Percentiles rank a stretch among this genome's conserved stretches.
These are phyloP conservation scores for Cataglyphis cursor DNA, from an alignment of 2,888 invertebrate species.

Conservation along the genomic window DNA sequence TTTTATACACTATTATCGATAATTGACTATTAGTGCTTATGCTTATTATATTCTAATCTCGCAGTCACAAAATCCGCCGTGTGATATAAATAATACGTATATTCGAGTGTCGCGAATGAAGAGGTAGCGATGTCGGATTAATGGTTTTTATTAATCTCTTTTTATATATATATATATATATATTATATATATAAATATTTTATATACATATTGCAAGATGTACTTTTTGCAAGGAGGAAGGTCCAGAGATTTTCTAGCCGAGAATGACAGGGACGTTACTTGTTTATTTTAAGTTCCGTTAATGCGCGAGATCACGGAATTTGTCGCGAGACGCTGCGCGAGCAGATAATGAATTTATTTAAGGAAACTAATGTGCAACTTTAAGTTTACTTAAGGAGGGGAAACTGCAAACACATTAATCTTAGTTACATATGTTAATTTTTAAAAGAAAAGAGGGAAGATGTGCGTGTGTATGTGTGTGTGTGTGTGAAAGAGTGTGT, in stretches of 20 bases:
- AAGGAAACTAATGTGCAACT: not conserved
- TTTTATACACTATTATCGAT: slow-evolving; percentile 69
- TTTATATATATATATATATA: slow-evolving; percentile 61
- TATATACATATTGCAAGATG: slow-evolving; percentile 64
- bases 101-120: slow-evolving; percentile 57
- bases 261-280: slow-evolving; percentile 67
- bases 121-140: slow-evolving; percentile 63
- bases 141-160: slow-evolving; percentile 67
- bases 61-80: slow-evolving; percentile 84
- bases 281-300: slow-evolving; percentile 67
- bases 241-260: slow-evolving; percentile 66
- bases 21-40: slow-evolving; percentile 74
- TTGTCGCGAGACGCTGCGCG: slow-evolving; percentile 68
- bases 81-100: slow-evolving; percentile 74
- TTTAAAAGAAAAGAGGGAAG: not conserved
- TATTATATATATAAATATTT: slow-evolving; percentile 60
- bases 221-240: slow-evolving; percentile 55
- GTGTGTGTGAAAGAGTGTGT: no score
- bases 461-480: no score
- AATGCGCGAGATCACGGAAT: slow-evolving; percentile 64
- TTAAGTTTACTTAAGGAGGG: not conserved
- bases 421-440: not conserved
- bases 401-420: slow-evolving; percentile 3
- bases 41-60: slow-evolving; percentile 78
- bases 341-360: slow-evolving; percentile 29